Evolutionary conservation across 1,140 invertebrate species (phyloP).

Genomic region (Ylistrum balloti): DNA sequence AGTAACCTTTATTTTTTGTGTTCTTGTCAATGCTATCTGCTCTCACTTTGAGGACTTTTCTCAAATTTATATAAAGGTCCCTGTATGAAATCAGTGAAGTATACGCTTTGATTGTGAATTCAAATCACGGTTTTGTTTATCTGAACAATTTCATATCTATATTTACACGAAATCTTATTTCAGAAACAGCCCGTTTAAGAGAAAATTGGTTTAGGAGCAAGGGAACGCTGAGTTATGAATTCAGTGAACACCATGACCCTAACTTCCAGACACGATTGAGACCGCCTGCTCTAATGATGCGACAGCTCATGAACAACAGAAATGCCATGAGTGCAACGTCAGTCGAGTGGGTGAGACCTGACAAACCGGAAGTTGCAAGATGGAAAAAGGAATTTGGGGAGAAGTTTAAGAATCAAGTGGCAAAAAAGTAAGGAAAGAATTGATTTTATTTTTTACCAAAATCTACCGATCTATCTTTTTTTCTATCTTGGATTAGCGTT

Average conservation of each 20-base stretch:
- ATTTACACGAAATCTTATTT: not conserved
- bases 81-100: too few species aligned
- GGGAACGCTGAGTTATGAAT: not conserved
- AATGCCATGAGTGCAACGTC: not conserved
- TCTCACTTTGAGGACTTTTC: too few species aligned
- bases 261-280: not conserved
- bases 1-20: too few species aligned
- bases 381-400: conserved; percentile 6
- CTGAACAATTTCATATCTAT: too few species aligned
- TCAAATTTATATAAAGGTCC: too few species aligned
- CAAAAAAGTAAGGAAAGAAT: conserved; percentile 20
- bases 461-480: too few species aligned
- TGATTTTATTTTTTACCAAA: too few species aligned
- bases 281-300: not conserved
- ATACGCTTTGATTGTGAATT: too few species aligned
- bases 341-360: not conserved
- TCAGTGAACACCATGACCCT: not conserved
- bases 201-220: not conserved
- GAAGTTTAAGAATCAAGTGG: not conserved
- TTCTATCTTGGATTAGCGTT: too few species aligned
- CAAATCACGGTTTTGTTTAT: too few species aligned
- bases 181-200: not conserved
- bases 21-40: too few species aligned
- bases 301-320: not conserved
- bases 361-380: not conserved